phyloP scores from a whole-genome alignment of 2,113 vertebrate species.

The Irena cyanogastra region DNA sequence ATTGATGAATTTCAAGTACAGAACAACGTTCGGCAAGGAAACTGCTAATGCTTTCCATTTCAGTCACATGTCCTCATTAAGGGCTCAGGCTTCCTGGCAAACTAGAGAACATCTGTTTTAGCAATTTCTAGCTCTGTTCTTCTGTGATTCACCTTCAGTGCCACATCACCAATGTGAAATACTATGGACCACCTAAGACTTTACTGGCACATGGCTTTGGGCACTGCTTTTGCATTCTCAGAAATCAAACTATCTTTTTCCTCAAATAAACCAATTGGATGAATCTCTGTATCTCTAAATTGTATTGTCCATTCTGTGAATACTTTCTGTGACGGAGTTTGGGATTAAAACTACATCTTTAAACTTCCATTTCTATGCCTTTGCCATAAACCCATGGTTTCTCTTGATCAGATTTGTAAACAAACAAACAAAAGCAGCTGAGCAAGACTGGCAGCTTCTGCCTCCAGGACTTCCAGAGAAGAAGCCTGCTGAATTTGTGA shows the following conservation, averaged over 20 bases:
- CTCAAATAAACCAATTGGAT: neutral
- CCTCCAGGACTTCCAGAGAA: neutral
- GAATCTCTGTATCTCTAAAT: neutral
- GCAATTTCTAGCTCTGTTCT: neutral
- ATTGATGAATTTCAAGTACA: neutral
- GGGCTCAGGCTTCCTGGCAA: constrained; percentile 1
- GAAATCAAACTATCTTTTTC: neutral
- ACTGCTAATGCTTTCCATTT: constrained; percentile 13
- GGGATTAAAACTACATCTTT: neutral
- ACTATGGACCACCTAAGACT: neutral
- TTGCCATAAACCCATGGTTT: neutral
- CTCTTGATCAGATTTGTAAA: neutral
- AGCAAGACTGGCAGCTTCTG: neutral
- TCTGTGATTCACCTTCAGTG: constrained; percentile 5
- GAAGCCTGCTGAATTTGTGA: neutral
- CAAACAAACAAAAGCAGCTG: neutral
- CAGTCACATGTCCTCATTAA: constrained; percentile 22
- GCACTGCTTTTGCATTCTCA: neutral
- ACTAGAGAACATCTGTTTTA: constrained; percentile 21
- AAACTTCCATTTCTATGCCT: neutral
- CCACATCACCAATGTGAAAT: neutral
- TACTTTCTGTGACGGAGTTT: neutral
- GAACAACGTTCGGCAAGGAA: constrained; percentile 3
- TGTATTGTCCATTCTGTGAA: neutral
- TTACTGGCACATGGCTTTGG: neutral